Conservation (phyloP, 2,888 invertebrate species). For the Zonitis immaculata region DNA sequence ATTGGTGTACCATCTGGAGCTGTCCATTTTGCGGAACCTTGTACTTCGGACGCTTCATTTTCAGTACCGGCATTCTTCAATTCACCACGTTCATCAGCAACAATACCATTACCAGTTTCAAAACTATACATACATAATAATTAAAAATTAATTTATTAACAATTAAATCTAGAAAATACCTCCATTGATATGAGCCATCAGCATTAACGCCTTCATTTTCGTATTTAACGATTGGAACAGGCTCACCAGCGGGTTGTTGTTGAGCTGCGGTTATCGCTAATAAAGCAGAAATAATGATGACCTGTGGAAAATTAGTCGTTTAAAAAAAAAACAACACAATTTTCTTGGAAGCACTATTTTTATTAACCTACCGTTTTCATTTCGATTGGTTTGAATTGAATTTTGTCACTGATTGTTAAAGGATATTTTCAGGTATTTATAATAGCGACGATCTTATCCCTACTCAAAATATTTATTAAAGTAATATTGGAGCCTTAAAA, state of each 20-base stretch:
- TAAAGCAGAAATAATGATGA: constrained; percentile 13
- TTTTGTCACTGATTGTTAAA: constrained; percentile 11
- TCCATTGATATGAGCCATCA: constrained; percentile 62
- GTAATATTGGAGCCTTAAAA: constrained; percentile 18
- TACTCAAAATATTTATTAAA: constrained; percentile 12
- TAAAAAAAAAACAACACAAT: too few species aligned
- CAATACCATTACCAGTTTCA: constrained; percentile 70
- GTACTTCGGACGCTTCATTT: constrained; percentile 49
- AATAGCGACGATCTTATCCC: constrained; percentile 14
- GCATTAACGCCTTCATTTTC: constrained; percentile 60
- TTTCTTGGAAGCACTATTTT: too few species aligned
- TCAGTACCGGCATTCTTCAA: constrained; percentile 46
- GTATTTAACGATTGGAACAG: constrained; percentile 57
- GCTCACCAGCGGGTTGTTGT: constrained; percentile 44
- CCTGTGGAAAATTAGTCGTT: constrained; percentile 11
- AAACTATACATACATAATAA: constrained; percentile 48
- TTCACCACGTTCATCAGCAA: constrained; percentile 58
- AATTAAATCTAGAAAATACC: constrained; percentile 24
- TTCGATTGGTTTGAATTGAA: constrained; percentile 9
- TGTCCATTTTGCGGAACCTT: constrained; percentile 64
- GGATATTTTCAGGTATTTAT: constrained; percentile 19
- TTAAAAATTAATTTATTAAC: not conserved
- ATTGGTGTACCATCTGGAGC: constrained; percentile 64
- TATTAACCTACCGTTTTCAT: constrained; percentile 25
- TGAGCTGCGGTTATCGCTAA: constrained; percentile 10